Evolutionary conservation across 2,113 vertebrate genomes (phyloP), one percentile per base, ranked within the genome.

Genomic region (Ciconia stormi): DNA sequence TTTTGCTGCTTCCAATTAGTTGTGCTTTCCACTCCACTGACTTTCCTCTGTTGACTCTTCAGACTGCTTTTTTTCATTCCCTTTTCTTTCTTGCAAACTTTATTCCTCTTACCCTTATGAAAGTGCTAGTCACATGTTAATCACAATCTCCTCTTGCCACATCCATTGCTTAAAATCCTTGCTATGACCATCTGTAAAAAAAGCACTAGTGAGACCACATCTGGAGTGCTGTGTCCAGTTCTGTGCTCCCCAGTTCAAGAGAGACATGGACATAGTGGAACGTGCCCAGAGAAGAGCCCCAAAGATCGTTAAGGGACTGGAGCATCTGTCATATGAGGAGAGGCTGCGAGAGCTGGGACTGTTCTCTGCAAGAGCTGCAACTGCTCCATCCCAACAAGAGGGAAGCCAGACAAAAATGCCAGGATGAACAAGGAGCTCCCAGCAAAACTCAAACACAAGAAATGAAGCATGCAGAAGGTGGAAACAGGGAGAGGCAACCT

Each of bases 1-100:
- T 74, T 74, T 90, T 62, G 15, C 79, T 88, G 58, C 69, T 94
- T 93, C 77, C 81, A 95, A 89, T 95, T 94, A 94, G 29, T 50
- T 84, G 76, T 59, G 46, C 38, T 93, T 95, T 89, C 87, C 79
- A 92, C 29, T 53, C 30, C 52, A 71, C 56, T 71, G 56, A 74
- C 23, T 90, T 44, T 81, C 29, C 67, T 73, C 42, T 59, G 38
- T 25, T 77, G 55, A 62, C 36, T 89, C 56, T 78, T 61, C 47
- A 79, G 46, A 74, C 25, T 40, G 23, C 15, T 40, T 62, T 70
- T 89, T 94, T 66, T 46, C 10, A 47, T 73, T 67, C 44, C 21
- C 15, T 71, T 73, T 62, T 62, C 70, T 65, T 80, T 65, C 58
- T 50, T 53, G 61, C 47, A 71, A 92, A 78, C 67, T 69, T 85